These are phyloP conservation scores for Scolopax mira DNA, from an alignment of 2,113 vertebrate species.

Conservation along the genomic window DNA sequence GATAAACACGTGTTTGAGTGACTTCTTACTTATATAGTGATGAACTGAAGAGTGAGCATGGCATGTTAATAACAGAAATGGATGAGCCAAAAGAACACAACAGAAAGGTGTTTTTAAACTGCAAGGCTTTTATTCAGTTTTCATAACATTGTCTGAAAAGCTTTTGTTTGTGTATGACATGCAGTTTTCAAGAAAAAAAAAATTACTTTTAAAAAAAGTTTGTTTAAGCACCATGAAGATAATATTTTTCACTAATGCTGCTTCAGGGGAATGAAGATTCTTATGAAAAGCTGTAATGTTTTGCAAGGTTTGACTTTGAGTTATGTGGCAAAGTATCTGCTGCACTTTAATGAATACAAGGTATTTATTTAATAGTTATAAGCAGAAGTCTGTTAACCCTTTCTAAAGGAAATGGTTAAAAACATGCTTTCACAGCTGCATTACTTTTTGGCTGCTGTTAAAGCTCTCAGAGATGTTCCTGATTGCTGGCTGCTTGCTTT, in stretches of 20 bases:
- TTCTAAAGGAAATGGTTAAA: background rate
- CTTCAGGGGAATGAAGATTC: background rate
- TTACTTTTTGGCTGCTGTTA: background rate
- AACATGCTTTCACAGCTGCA: background rate
- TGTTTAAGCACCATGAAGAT: background rate
- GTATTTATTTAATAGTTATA: background rate
- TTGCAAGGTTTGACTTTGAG: background rate
- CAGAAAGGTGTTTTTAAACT: background rate
- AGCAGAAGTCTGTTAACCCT: background rate
- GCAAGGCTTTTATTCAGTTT: background rate
- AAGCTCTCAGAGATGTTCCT: background rate
- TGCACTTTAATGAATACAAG: background rate
- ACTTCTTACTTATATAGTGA: background rate
- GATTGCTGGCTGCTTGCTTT: background rate
- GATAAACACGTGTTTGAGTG: background rate
- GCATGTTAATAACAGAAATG: background rate
- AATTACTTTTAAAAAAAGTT: background rate
- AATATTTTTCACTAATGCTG: background rate
- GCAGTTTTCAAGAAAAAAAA: background rate
- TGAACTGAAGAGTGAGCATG: background rate
- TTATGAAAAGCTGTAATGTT: background rate
- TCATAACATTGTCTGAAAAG: background rate
- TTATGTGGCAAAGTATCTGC: background rate
- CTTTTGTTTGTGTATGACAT: background rate
- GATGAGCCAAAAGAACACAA: background rate